Percentiles rank a stretch among this genome's conserved stretches.
These are phyloP conservation scores for Oreochromis niloticus DNA, from an alignment of 2,113 vertebrate genomes.

Conservation along the genomic window DNA sequence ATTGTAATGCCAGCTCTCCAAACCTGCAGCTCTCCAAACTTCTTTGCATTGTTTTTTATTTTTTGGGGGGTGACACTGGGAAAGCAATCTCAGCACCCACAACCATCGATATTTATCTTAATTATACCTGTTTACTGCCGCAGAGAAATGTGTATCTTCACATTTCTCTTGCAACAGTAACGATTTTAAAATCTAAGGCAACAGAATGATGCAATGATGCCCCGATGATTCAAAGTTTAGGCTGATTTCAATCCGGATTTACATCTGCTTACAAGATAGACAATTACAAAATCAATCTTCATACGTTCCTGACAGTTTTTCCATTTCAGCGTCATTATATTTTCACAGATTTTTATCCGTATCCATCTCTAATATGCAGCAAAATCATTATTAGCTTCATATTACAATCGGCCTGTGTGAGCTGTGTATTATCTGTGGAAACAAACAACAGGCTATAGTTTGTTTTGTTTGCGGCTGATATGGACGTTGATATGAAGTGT, in stretches of 20 bases:
- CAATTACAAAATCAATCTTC: not conserved
- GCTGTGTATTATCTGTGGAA: not conserved
- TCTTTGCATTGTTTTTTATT: not conserved
- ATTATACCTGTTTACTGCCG: constrained; percentile 27
- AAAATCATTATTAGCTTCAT: not conserved
- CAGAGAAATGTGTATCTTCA: not conserved
- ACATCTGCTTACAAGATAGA: not conserved
- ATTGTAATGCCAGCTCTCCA: not conserved
- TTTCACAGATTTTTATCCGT: not conserved
- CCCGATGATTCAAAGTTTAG: not conserved
- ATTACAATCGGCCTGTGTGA: not conserved
- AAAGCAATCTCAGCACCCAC: constrained; percentile 10
- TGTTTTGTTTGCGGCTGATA: not conserved
- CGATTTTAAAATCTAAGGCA: not conserved
- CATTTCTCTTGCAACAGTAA: not conserved
- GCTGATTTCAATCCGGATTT: not conserved
- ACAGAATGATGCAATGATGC: not conserved
- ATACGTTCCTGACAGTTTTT: not conserved
- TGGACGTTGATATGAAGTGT: not conserved
- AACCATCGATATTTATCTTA: constrained; percentile 32
- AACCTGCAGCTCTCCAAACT: not conserved
- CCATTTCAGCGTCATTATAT: not conserved
- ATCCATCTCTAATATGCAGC: not conserved
- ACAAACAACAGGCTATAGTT: not conserved
- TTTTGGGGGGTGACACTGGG: not conserved